A percentile compares a stretch with the other conserved stretches of the same genome.
These are phyloP conservation scores for Eurystomus gularis DNA, from an alignment of 2,113 vertebrate species.

Conservation along the genomic window DNA sequence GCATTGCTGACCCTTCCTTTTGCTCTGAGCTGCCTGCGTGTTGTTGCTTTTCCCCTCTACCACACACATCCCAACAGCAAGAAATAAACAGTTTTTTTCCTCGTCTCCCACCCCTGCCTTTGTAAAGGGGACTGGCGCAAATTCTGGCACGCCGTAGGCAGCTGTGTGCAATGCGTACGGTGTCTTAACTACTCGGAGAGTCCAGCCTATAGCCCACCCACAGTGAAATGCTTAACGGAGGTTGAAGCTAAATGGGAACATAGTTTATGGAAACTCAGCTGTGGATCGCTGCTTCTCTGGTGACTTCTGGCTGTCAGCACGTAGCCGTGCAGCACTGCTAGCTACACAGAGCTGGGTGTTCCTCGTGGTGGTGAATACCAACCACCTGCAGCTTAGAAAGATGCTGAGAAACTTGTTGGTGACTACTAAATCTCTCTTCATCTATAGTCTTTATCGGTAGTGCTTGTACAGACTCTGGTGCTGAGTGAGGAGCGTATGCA, in stretches of 20 bases:
- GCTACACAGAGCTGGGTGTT: not conserved
- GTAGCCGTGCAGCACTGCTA: not conserved
- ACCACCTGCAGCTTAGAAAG: constrained; percentile 33
- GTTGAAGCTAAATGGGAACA: constrained; percentile 4
- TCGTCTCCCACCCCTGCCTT: not conserved
- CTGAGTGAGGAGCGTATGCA: not conserved
- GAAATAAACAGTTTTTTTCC: not conserved
- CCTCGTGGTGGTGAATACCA: not conserved
- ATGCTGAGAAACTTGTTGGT: constrained; percentile 32
- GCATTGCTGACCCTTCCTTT: not conserved
- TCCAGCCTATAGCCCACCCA: constrained; percentile 56
- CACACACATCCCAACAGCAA: not conserved
- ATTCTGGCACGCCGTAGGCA: not conserved
- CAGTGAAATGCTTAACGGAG: not conserved
- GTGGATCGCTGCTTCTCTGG: not conserved
- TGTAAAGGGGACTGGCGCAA: not conserved
- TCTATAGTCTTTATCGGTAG: not conserved
- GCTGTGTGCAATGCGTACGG: not conserved
- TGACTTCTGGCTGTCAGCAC: constrained; percentile 57
- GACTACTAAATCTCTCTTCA: constrained; percentile 44
- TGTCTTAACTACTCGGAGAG: not conserved
- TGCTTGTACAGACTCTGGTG: constrained; percentile 14
- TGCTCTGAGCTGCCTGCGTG: not conserved
- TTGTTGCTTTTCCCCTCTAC: not conserved
- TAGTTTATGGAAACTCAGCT: constrained; percentile 37